Evolutionary conservation across 1,140 invertebrate species (phyloP).

Genomic region (Gonatopus flavifemur): DNA sequence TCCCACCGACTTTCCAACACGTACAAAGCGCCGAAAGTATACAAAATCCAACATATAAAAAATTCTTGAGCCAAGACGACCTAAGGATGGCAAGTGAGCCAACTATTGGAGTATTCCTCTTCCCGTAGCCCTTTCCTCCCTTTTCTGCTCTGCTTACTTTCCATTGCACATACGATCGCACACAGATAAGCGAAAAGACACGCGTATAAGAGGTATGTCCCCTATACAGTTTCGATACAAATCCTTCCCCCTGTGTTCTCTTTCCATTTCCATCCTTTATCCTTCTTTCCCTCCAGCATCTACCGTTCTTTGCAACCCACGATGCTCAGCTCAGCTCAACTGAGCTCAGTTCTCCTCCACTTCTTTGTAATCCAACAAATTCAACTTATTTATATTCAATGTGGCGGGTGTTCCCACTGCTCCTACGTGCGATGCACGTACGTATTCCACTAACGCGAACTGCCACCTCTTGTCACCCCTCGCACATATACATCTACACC

Average conservation of each 20-base stretch:
- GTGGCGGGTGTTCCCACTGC: conserved; percentile 25
- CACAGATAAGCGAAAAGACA: too few species aligned
- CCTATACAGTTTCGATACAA: too few species aligned
- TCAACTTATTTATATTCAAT: conserved; percentile 41
- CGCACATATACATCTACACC: not conserved
- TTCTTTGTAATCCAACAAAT: conserved; percentile 40
- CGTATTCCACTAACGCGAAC: conserved; percentile 34
- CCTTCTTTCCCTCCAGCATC: not conserved
- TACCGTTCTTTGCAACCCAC: too few species aligned
- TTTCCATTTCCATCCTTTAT: not conserved
- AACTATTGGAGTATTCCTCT: conserved; percentile 18
- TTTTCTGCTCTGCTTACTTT: not conserved
- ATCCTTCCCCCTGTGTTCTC: not conserved
- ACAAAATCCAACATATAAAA: too few species aligned
- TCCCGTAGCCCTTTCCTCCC: not conserved
- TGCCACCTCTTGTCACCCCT: not conserved
- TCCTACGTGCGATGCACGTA: conserved; percentile 35
- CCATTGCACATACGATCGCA: too few species aligned
- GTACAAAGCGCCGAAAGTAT: conserved; percentile 32
- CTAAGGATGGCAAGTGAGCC: conserved; percentile 8
- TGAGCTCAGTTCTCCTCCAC: too few species aligned
- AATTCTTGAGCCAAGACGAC: conserved; percentile 21
- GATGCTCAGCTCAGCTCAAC: too few species aligned
- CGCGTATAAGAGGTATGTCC: too few species aligned
- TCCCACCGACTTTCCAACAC: conserved; percentile 33